These are phyloP conservation scores for Montipora capitata DNA, from an alignment of 92 coral and sea anemone species.

Conservation along the genomic window DNA sequence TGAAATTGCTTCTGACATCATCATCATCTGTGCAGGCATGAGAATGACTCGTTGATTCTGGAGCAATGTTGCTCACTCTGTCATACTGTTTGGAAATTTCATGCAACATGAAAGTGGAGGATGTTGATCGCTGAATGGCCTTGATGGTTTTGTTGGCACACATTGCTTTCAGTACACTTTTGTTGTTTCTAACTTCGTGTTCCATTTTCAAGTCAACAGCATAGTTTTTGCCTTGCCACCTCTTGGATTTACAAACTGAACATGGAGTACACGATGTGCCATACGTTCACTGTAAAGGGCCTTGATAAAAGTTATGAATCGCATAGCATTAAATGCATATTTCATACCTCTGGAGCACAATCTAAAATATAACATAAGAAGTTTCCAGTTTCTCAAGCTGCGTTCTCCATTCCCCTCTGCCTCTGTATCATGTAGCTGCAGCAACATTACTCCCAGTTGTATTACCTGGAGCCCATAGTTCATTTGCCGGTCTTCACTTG, in stretches of 20 bases:
- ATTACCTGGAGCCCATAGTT: not conserved
- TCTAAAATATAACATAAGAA: not conserved
- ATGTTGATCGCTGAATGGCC: conserved; percentile 46
- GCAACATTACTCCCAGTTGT: not conserved
- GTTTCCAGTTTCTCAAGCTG: not conserved
- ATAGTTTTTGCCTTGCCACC: not conserved
- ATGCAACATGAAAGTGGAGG: conserved; percentile 12
- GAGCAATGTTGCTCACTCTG: conserved; percentile 29
- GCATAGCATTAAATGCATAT: not conserved
- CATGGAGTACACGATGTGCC: not conserved
- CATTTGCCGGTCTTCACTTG: not conserved
- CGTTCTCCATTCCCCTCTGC: not conserved
- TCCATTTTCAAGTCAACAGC: too few species aligned
- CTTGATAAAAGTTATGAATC: not conserved
- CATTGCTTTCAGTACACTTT: not conserved
- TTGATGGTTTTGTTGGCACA: not conserved
- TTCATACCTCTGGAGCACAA: not conserved
- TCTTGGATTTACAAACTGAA: not conserved
- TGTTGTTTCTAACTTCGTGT: not conserved
- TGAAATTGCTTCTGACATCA: conserved; percentile 47
- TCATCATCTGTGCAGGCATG: not conserved
- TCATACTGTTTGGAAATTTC: conserved; percentile 36
- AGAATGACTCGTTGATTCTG: not conserved
- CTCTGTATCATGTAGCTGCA: not conserved
- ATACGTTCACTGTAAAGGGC: not conserved